A percentile compares a stretch with the other conserved stretches of the same genome.
These are phyloP conservation scores for Ailurus styani DNA, from an alignment of 2,113 vertebrate species.

Conservation along the genomic window DNA sequence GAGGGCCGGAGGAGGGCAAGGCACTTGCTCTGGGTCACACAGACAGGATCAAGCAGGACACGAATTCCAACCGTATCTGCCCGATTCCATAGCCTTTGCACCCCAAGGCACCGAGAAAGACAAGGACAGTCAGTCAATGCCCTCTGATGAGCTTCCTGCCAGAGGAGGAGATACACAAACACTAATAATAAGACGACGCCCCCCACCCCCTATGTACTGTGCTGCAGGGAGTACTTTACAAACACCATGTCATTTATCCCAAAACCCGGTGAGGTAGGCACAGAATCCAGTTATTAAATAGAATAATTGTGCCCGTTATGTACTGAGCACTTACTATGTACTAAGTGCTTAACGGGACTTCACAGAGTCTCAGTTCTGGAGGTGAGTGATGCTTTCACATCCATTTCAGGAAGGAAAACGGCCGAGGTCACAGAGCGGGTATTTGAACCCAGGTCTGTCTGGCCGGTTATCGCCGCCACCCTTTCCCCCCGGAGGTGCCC, in stretches of 20 bases:
- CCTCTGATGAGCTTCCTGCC: not conserved
- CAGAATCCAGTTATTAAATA: not conserved
- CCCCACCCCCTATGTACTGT: fast-evolving
- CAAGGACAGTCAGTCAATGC: no score
- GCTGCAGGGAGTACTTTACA: not conserved
- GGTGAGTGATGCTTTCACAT: not conserved
- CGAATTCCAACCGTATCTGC: not conserved
- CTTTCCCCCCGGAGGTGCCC: not conserved
- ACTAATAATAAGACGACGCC: not conserved
- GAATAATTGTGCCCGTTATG: not conserved
- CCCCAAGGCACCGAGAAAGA: not conserved
- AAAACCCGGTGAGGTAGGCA: not conserved
- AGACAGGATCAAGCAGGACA: not conserved
- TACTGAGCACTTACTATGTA: not conserved
- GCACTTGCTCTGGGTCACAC: not conserved
- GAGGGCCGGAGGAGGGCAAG: not conserved
- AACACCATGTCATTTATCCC: not conserved
- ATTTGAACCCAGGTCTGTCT: not conserved
- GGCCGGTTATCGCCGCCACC: not conserved
- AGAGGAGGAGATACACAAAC: not conserved
- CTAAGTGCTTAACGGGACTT: not conserved
- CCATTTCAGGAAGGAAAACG: conserved; percentile 12
- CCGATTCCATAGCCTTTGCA: not conserved
- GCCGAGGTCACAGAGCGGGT: not conserved
- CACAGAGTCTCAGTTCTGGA: not conserved